Conservation (phyloP, 2,797 vertebrate species). For the Pygocentrus nattereri region DNA sequence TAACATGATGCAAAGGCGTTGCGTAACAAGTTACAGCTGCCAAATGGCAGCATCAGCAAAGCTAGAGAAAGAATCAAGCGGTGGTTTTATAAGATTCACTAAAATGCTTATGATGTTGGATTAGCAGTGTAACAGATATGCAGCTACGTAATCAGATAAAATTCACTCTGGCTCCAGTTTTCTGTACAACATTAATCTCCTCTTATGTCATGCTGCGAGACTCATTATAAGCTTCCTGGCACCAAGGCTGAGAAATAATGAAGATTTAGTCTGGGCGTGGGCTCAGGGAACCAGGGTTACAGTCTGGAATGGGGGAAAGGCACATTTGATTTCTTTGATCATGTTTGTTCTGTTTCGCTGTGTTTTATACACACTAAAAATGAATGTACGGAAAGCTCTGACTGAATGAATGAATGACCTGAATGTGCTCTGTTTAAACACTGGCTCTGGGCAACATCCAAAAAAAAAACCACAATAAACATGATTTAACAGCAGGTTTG, state of each 20-base stretch:
- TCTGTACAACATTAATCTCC: neutral
- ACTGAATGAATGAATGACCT: neutral
- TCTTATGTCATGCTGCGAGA: neutral
- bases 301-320: too few species aligned
- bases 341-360: neutral
- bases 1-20: neutral
- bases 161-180: neutral
- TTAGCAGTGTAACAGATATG: neutral
- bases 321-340: neutral
- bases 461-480: conserved; percentile 15
- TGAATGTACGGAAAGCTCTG: neutral
- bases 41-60: neutral
- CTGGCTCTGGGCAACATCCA: neutral
- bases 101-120: neutral
- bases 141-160: conserved; percentile 4
- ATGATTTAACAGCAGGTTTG: neutral
- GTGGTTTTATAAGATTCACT: neutral
- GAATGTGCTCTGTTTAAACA: neutral
- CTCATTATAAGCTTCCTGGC: conserved; percentile 5
- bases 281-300: neutral
- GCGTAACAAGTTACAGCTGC: neutral
- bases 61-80: neutral
- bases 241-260: neutral
- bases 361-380: neutral
- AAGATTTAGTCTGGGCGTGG: neutral